Conservation (phyloP, 2,113 vertebrate species). For the Takifugu bimaculatus region DNA sequence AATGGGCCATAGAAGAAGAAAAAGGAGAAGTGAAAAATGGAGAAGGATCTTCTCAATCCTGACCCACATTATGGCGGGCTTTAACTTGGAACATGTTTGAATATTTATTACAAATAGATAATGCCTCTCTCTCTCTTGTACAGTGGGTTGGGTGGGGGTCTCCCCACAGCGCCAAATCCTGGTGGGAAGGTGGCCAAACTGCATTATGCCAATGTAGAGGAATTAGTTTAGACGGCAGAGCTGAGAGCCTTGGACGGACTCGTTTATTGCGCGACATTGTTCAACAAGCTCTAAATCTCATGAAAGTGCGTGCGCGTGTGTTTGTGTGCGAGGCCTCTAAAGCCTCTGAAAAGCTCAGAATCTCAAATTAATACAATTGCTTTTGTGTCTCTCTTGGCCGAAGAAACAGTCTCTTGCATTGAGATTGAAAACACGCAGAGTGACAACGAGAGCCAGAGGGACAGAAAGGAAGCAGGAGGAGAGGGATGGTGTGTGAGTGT, state of each 20-base stretch:
- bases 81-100: conserved; percentile 60
- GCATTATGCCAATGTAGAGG: conserved; percentile 72
- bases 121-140: conserved; percentile 59
- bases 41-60: conserved; percentile 68
- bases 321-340: conserved; percentile 37
- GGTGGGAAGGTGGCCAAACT: conserved; percentile 77
- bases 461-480: conserved; percentile 40
- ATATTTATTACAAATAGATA: conserved; percentile 80
- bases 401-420: conserved; percentile 62
- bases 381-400: conserved; percentile 71
- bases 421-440: conserved; percentile 60
- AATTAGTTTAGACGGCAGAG: conserved; percentile 73
- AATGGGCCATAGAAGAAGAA: conserved; percentile 60
- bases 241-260: conserved; percentile 66
- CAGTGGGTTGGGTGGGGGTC: conserved; percentile 60
- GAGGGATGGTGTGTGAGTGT: conserved; percentile 17
- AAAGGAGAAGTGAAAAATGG: conserved; percentile 58
- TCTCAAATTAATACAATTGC: conserved; percentile 73
- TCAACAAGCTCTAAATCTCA: conserved; percentile 65
- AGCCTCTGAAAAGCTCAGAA: conserved; percentile 54
- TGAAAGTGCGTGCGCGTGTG: conserved; percentile 24
- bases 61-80: conserved; percentile 71
- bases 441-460: conserved; percentile 61
- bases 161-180: conserved; percentile 75
- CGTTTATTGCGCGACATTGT: conserved; percentile 52